phyloP scores from a whole-genome alignment of 2,888 invertebrate species.

The Doris montereyensis region DNA sequence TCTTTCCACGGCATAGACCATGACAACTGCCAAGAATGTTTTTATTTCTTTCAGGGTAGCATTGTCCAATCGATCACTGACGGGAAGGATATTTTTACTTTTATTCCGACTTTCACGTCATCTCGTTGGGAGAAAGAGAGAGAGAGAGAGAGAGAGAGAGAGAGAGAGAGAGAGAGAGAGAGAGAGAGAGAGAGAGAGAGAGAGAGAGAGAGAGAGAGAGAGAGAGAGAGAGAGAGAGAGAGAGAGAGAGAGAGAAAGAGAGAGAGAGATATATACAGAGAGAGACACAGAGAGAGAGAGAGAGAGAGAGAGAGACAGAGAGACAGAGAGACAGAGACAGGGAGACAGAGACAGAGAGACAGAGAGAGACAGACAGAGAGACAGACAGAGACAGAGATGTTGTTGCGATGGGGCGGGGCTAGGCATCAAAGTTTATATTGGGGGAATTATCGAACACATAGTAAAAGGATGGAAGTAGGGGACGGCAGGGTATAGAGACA shows the following conservation, averaged over 20 bases:
- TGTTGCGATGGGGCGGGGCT: neutral
- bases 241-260: conserved; percentile 10
- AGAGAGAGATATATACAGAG: conserved; percentile 12
- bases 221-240: conserved; percentile 1
- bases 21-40: no score
- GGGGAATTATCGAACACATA: neutral
- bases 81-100: no score
- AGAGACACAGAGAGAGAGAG: conserved; percentile 12
- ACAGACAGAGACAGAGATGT: conserved; percentile 9
- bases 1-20: no score
- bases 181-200: conserved; percentile 24
- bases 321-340: conserved; percentile 4
- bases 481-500: conserved; percentile 8
- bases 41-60: no score
- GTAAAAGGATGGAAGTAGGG: neutral
- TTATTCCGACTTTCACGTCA: no score
- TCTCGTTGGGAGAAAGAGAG: no score
- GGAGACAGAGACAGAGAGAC: neutral
- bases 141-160: neutral
- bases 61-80: no score
- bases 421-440: neutral
- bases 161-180: conserved; percentile 1
- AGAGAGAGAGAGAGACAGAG: conserved; percentile 10
- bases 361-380: conserved; percentile 8
- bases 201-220: conserved; percentile 22